These are phyloP conservation scores for Acromyrmex charruanus DNA, from an alignment of 1,140 invertebrate genomes.

Conservation along the genomic window DNA sequence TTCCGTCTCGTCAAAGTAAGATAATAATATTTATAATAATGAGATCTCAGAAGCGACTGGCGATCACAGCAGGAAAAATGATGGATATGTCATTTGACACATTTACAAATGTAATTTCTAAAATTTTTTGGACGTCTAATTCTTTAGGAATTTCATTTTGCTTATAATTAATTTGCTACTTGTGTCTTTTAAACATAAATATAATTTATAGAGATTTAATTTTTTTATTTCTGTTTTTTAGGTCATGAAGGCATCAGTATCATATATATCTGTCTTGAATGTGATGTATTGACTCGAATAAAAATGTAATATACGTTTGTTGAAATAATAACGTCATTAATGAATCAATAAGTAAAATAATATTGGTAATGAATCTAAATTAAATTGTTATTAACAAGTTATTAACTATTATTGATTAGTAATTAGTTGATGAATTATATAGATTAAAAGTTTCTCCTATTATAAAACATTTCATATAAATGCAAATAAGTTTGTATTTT, in stretches of 20 bases:
- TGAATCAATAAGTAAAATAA: not conserved
- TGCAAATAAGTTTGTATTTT: not conserved
- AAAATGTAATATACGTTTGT: not conserved
- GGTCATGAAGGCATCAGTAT: conserved; percentile 44
- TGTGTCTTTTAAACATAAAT: not conserved
- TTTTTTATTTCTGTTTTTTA: not conserved
- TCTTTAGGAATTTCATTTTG: conserved; percentile 1
- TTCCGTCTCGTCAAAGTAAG: no score
- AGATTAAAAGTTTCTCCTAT: not conserved
- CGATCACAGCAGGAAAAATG: no score
- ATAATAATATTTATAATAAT: no score
- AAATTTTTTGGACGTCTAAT: no score
- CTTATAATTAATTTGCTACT: not conserved
- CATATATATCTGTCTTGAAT: conserved; percentile 42
- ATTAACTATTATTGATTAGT: not conserved
- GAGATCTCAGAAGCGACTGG: no score
- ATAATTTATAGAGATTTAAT: not conserved
- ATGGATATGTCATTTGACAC: no score
- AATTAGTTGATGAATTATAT: not conserved
- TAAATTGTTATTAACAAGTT: not conserved
- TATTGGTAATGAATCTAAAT: not conserved
- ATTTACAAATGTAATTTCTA: no score
- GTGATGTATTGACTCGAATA: not conserved
- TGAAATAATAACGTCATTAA: not conserved
- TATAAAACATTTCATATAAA: not conserved